Evolutionary conservation across 2,113 vertebrate genomes (phyloP).

Genomic region (Chitala chitala): DNA sequence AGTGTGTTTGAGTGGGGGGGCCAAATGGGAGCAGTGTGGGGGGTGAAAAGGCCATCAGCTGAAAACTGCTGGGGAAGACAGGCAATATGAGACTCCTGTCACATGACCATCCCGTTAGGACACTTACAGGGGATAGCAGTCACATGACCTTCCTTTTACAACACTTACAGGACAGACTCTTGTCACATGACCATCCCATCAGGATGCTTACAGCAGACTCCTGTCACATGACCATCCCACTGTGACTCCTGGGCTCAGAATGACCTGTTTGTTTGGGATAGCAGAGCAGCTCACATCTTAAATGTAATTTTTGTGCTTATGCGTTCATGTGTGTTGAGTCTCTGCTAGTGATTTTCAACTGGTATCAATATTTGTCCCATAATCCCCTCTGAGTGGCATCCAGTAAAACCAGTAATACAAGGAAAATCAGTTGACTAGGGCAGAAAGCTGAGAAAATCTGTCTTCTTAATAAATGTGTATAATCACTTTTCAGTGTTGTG

Average conservation of each 20-base stretch:
- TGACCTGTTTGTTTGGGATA: too few species aligned
- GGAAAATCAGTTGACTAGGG: too few species aligned
- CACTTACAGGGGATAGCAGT: neutral
- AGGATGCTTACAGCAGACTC: too few species aligned
- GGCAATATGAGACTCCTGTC: too few species aligned
- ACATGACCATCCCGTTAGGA: neutral
- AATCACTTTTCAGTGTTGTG: slow-evolving; percentile 64
- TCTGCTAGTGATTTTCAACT: neutral
- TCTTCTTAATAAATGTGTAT: neutral
- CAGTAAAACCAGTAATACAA: neutral
- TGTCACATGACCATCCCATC: too few species aligned
- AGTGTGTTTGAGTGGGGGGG: slow-evolving; percentile 10
- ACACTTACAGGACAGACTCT: neutral
- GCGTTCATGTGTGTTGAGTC: too few species aligned
- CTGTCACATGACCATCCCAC: too few species aligned
- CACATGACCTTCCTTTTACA: neutral
- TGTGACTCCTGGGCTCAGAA: too few species aligned
- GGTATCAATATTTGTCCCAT: too few species aligned
- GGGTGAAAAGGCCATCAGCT: neutral
- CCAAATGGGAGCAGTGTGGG: slow-evolving; percentile 22
- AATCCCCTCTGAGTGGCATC: neutral
- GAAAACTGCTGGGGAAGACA: too few species aligned
- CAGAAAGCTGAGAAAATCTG: neutral
- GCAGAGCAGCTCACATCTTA: too few species aligned
- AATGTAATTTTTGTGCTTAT: neutral